Base-by-base conservation (phyloP, 2,797 vertebrate species). In the Onychomys torridus region DNA sequence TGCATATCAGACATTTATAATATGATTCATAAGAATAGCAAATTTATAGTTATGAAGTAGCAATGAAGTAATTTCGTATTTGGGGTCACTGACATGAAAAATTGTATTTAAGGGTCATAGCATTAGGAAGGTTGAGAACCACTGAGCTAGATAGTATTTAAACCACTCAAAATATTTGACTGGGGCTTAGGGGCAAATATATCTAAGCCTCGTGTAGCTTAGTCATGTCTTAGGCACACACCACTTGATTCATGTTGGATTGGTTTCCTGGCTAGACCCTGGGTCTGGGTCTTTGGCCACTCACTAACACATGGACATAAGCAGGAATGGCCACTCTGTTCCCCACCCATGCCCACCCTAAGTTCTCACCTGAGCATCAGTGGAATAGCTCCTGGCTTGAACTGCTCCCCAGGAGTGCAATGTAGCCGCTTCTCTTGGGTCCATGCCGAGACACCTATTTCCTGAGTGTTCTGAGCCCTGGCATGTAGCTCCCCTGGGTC, bases 221-320 rank as follows among this genome's bases (percentile, higher is more conserved):
- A 52, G 27, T 67, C n/a, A 76, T 25, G 2, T 12, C 27, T 34
- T 25, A 34, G 59, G 59, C 29, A 25, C 27, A 78, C 19, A 9
- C 49, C 73, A 1, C 19, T 71, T 0, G 73, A 73, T 71, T 81
- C 52, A 29, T 5, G 2, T 0, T 6, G 40, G 49, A 29, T 0
- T 2, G 5, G 57, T 9, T 21, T 57, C 12, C 0, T 0, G 0
- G 7, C n/a, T 2, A 6, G 37, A 2, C 9, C 27, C 6, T 40
- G 21, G 11, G 9, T 43, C 91, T 0, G 34, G 12, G 27, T 25
- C 43, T 52, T 0, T 2, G 32, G 34, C 46, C 43, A 2, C 55
- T 43, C 23, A 2, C 6, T 25, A n/a, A 49, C 12, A 29, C 17
- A 19, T 0, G 0, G 14, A 46, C 2, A 0, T 49, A 6, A n/a